A percentile compares a stretch with the other conserved stretches of the same genome.
phyloP scores from a whole-genome alignment of 2,797 vertebrate species.

The Pagetopsis macropterus region DNA sequence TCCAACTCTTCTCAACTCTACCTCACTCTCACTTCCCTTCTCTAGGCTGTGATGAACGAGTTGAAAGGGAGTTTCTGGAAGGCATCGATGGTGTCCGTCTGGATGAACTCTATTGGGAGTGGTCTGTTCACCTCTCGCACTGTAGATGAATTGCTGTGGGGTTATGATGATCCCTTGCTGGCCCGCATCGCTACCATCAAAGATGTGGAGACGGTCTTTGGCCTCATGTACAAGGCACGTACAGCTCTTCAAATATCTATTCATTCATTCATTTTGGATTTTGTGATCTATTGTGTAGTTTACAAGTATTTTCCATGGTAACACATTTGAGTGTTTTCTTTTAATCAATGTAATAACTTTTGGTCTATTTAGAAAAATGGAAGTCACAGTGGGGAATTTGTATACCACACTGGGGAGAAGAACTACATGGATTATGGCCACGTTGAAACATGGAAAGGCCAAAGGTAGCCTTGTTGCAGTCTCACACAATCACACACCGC shows the following conservation, averaged over 20 bases:
- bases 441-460: constrained; percentile 80
- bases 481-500: constrained; percentile 20
- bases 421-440: constrained; percentile 84
- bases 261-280: neutral
- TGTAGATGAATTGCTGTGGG: constrained; percentile 84
- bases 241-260: neutral
- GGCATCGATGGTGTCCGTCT: constrained; percentile 8
- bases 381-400: constrained; percentile 77
- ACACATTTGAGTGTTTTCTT: neutral
- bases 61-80: constrained; percentile 56
- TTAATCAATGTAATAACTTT: constrained; percentile 10
- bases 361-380: constrained; percentile 82
- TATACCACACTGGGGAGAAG: constrained; percentile 82
- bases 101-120: constrained; percentile 40
- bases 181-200: neutral
- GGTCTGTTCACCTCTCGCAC: constrained; percentile 75
- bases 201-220: constrained; percentile 77
- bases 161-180: constrained; percentile 80
- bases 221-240: constrained; percentile 84
- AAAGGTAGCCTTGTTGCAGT: constrained; percentile 73
- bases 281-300: too few species aligned
- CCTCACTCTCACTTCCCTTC: constrained; percentile 24
- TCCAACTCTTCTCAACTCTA: neutral
- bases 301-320: neutral
- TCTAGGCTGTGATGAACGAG: constrained; percentile 82